phyloP scores from a whole-genome alignment of 2,113 vertebrate genomes.

The Epinephelus moara region DNA sequence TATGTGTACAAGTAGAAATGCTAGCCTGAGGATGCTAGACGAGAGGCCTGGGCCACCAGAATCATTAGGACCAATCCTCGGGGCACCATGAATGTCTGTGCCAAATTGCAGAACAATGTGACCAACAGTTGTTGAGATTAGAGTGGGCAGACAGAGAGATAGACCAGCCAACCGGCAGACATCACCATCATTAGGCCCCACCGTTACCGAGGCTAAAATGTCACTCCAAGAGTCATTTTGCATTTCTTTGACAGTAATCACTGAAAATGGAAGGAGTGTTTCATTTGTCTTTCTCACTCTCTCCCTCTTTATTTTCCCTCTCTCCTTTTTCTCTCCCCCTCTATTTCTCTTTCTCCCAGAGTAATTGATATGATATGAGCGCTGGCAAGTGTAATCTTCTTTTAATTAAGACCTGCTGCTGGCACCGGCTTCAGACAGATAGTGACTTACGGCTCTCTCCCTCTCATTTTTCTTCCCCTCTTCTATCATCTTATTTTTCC shows the following conservation, averaged over 20 bases:
- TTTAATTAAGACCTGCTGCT: constrained; percentile 80
- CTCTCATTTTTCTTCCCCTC: constrained; percentile 58
- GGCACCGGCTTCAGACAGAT: constrained; percentile 54
- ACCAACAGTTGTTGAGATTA: neutral
- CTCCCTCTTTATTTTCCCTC: constrained; percentile 14
- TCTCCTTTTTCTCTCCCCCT: neutral
- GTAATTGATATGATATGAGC: constrained; percentile 79
- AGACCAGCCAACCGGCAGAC: neutral
- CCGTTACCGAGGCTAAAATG: constrained; percentile 32
- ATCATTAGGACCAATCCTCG: constrained; percentile 1
- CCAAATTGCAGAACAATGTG: neutral
- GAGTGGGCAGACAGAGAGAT: neutral
- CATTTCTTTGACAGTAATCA: constrained; percentile 65
- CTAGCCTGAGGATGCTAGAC: neutral
- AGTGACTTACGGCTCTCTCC: constrained; percentile 57
- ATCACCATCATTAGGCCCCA: constrained; percentile 17
- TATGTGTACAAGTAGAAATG: neutral
- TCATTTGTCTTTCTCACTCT: constrained; percentile 52
- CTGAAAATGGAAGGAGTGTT: constrained; percentile 52
- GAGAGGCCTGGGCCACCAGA: neutral
- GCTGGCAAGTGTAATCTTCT: constrained; percentile 78
- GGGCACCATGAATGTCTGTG: neutral
- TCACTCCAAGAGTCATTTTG: constrained; percentile 48
- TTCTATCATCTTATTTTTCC: constrained; percentile 52
- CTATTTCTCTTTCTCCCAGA: constrained; percentile 44